Evolutionary conservation across 2,888 invertebrate species (phyloP).

Genomic region (Yponomeuta plumbellus): DNA sequence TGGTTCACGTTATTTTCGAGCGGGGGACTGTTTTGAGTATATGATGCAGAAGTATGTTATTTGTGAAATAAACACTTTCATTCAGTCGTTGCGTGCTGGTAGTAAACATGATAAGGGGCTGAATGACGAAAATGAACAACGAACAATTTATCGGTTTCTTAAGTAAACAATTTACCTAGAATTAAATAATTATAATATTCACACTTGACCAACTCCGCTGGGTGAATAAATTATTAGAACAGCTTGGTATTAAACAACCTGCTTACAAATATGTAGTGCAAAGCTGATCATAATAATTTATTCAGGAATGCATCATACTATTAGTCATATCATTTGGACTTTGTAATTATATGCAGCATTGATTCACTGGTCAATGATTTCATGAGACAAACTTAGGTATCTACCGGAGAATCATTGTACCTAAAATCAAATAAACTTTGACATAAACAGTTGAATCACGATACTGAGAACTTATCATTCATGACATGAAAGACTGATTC

Average conservation of each 20-base stretch:
- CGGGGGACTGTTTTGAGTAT: background rate
- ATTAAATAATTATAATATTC: background rate
- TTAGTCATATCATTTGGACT: constrained; percentile 1
- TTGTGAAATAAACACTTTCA: constrained; percentile 25
- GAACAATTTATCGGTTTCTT: constrained; percentile 19
- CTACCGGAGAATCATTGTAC: constrained; percentile 2
- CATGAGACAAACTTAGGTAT: background rate
- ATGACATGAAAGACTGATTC: constrained; percentile 12
- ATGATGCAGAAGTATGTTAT: background rate
- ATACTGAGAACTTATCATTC: constrained; percentile 37
- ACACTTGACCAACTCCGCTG: constrained; percentile 8
- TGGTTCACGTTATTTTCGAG: background rate
- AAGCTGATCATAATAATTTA: background rate
- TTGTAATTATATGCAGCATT: constrained; percentile 5
- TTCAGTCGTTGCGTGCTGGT: constrained; percentile 48
- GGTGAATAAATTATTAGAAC: background rate
- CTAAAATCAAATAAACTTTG: constrained; percentile 8
- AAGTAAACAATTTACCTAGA: constrained; percentile 23
- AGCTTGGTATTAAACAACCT: background rate
- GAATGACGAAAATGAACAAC: constrained; percentile 40
- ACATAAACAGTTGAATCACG: constrained; percentile 10
- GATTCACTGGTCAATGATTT: constrained; percentile 5
- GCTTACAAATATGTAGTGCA: background rate
- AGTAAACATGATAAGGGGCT: constrained; percentile 53
- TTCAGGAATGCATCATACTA: constrained; percentile 4